These are phyloP conservation scores for Campaea margaritaria DNA, from an alignment of 2,888 invertebrate genomes.

Conservation along the genomic window DNA sequence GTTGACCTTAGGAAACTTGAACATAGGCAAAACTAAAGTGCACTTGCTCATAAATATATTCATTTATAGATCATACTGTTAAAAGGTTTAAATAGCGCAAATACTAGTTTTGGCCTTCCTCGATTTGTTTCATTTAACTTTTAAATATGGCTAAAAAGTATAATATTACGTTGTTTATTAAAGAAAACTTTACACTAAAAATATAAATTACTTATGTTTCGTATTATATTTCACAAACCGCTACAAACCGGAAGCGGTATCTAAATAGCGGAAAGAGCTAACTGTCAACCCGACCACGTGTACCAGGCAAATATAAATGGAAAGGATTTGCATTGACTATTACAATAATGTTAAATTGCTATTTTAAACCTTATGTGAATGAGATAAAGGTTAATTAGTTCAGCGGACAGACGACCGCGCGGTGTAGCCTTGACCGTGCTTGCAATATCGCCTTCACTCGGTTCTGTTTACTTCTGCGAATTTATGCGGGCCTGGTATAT, in stretches of 20 bases:
- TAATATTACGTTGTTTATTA: too few species aligned
- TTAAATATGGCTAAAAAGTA: too few species aligned
- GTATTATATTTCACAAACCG: too few species aligned
- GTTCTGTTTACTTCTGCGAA: conserved; percentile 48
- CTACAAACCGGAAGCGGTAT: conserved; percentile 29
- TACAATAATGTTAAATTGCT: conserved; percentile 8
- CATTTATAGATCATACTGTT: background rate
- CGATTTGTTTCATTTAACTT: too few species aligned
- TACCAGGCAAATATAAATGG: conserved; percentile 48
- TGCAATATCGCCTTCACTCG: conserved; percentile 51
- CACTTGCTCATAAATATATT: background rate
- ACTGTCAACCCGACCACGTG: conserved; percentile 24
- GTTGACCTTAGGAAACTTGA: background rate
- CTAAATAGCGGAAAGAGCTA: conserved; percentile 25
- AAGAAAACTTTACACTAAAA: too few species aligned
- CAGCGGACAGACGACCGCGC: conserved; percentile 30
- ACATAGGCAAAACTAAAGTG: background rate
- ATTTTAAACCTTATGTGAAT: conserved; percentile 21
- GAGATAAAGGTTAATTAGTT: conserved; percentile 29
- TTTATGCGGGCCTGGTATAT: conserved; percentile 57
- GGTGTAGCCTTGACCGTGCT: conserved; percentile 61
- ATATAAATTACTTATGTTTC: too few species aligned
- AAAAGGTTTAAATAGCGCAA: background rate
- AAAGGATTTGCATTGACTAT: conserved; percentile 42
- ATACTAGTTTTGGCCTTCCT: too few species aligned